Conservation (phyloP, 2,888 invertebrate species). For the Drosophila longiperda region DNA sequence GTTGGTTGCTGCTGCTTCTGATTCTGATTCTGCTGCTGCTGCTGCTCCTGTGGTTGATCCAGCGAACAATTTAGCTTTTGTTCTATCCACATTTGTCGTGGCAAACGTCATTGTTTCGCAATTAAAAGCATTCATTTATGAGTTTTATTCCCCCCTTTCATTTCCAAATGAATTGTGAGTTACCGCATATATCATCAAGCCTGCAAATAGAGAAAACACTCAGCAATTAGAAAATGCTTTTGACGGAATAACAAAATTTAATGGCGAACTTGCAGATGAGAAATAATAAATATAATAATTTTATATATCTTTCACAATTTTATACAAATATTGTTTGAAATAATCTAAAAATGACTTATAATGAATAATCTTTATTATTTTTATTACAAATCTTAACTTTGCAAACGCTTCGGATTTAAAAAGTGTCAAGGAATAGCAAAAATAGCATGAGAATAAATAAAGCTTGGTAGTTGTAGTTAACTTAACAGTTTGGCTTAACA, state of each 20-base stretch:
- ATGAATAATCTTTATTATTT: not conserved
- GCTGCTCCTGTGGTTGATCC: constrained; percentile 34
- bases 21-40: constrained; percentile 32
- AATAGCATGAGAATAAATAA: not conserved
- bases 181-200: constrained; percentile 47
- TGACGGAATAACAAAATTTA: constrained; percentile 16
- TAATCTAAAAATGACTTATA: not conserved
- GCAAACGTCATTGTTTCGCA: constrained; percentile 76
- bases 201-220: constrained; percentile 42
- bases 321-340: not conserved
- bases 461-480: not conserved
- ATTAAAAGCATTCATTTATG: constrained; percentile 77
- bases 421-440: too few species aligned
- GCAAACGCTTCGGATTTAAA: too few species aligned
- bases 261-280: not conserved
- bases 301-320: not conserved
- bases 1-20: constrained; percentile 29
- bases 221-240: constrained; percentile 47
- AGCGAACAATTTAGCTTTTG: constrained; percentile 51
- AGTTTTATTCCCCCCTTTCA: constrained; percentile 35
- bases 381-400: too few species aligned
- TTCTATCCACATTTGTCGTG: constrained; percentile 47
- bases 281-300: not conserved
- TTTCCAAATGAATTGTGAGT: constrained; percentile 44
- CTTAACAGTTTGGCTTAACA: not conserved